Evolutionary conservation across 92 coral and sea anemone genomes (phyloP), one percentile per base, ranked within the genome.

Genomic region (Phenganax subtilis): DNA sequence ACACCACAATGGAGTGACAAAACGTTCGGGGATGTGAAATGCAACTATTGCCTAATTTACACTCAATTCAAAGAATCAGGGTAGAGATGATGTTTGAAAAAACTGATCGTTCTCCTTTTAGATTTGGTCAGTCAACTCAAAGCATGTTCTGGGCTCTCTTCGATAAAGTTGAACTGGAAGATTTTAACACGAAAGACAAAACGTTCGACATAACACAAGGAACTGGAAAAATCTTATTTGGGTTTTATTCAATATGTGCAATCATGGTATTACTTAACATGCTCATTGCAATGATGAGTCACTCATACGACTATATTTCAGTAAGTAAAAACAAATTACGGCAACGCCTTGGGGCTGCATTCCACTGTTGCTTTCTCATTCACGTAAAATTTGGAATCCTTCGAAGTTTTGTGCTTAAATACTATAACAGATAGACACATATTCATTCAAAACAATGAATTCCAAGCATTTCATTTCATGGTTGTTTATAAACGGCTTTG

Each of bases 111-210:
- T 68, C 59, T 70, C 16, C 51, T 30, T 77, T 67, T 62, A 87
- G 92, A 44, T 72, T 90, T 56, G 87, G 81, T 9, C 88, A 89
- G 8, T 71, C 87, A 44, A 80, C 89, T 10, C 44, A 68, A n/a
- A 80, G 78, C 11, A 72, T 91, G 57, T 93, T 93, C 76, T 93
- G 97, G 97, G 93, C 93, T 10, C 66, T 93, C 60, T 93, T 93
- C 57, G 96, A 92, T 31, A 76, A 81, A 10, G 85, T 77, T 9
- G 87, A 86, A 1, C 75, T 85, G 44, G 65, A 72, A 29, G 67
- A 76, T 16, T 93, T 91, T 54, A 55, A 84, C 20, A 89, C 96
- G 28, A 60, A 64, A 30, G 67, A 65, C 1, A 75, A 84, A 44
- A 47, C 73, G n/a, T 85, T 82, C 57, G 77, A 82, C 51, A 83